Evolutionary conservation across 2,113 vertebrate species (phyloP).

Genomic region (Bolborhynchus lineola): DNA sequence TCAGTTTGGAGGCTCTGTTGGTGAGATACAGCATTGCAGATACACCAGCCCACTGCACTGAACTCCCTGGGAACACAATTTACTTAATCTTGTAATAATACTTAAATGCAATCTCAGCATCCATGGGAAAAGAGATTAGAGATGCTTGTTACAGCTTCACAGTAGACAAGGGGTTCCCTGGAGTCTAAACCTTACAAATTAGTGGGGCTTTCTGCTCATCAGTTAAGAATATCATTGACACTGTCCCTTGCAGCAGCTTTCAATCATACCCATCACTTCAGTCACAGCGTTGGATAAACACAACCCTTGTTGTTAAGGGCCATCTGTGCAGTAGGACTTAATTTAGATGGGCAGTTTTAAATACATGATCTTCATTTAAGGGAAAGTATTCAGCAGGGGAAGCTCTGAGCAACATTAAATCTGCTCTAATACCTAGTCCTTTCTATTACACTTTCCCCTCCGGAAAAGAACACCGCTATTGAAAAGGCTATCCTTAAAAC

Average conservation of each 20-base stretch:
- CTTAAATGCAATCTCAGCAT: not conserved
- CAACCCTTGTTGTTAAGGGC: rapidly evolving
- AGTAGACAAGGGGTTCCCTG: not conserved
- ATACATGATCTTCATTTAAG: not conserved
- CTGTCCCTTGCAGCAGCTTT: not conserved
- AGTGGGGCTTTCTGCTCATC: not conserved
- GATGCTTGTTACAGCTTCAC: not conserved
- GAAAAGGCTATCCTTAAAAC: not conserved
- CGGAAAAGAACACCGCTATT: not conserved
- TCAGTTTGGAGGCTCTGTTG: not conserved
- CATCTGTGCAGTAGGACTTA: not conserved
- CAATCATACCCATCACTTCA: not conserved
- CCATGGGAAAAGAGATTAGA: not conserved
- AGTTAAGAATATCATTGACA: not conserved
- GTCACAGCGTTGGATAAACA: not conserved
- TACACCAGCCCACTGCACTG: not conserved
- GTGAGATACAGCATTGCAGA: not conserved
- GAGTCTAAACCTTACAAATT: not conserved
- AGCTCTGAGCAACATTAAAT: not conserved
- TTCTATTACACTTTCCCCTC: not conserved
- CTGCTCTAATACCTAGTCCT: not conserved
- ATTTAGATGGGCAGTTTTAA: not conserved
- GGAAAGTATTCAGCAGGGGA: not conserved
- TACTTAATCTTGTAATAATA: not conserved
- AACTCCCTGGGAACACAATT: not conserved